These are phyloP conservation scores for Mercenaria mercenaria DNA, from an alignment of 1,140 invertebrate genomes.

Conservation along the genomic window DNA sequence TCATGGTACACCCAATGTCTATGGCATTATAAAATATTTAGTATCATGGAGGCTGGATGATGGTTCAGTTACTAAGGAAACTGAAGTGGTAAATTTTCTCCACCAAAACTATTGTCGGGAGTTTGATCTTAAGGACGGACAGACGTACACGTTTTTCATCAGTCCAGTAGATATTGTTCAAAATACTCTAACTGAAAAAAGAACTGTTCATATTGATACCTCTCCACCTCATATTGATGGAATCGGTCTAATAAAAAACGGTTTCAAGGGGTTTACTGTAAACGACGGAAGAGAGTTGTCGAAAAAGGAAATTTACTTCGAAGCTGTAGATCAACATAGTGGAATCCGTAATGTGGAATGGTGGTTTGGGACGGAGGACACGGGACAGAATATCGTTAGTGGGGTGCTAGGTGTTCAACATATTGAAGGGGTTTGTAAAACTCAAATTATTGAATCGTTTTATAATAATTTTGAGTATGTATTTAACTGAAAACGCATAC, in stretches of 20 bases:
- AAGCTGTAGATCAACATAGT: conserved; percentile 73
- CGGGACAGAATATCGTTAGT: background rate
- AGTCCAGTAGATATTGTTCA: conserved; percentile 65
- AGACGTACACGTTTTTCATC: conserved; percentile 65
- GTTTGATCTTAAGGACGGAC: conserved; percentile 58
- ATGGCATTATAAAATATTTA: conserved; percentile 66
- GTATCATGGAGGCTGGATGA: background rate
- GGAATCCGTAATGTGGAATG: conserved; percentile 64
- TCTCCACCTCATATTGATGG: conserved; percentile 61
- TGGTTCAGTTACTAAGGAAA: background rate
- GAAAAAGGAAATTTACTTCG: conserved; percentile 70
- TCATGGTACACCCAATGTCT: conserved; percentile 71
- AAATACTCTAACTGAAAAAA: conserved; percentile 52
- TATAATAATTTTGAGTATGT: too few species aligned
- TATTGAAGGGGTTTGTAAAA: background rate
- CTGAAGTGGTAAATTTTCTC: conserved; percentile 30
- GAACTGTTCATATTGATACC: conserved; percentile 66
- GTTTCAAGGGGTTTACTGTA: conserved; percentile 61
- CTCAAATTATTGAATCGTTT: too few species aligned
- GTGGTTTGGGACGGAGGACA: conserved; percentile 51
- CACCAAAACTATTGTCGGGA: conserved; percentile 41
- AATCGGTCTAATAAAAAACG: conserved; percentile 65
- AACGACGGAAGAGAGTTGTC: conserved; percentile 72
- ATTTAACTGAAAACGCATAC: too few species aligned
- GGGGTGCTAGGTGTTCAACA: background rate